Conservation (phyloP, 2,113 vertebrate genomes). For the Lepidothrix coronata region DNA sequence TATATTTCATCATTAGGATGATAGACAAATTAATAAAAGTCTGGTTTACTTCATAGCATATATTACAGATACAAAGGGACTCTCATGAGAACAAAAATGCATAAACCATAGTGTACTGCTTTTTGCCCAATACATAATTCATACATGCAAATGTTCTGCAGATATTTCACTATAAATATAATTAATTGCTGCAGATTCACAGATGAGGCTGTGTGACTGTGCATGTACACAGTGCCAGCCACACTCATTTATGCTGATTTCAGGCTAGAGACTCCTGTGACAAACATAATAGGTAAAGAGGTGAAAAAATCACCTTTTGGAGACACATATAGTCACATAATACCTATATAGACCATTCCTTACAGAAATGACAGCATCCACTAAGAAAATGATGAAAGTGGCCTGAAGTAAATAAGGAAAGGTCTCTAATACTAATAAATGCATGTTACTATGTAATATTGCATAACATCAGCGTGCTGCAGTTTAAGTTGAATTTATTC, state of each 20-base stretch:
- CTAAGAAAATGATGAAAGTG: constrained; percentile 57
- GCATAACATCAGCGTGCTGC: background rate
- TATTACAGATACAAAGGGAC: constrained; percentile 25
- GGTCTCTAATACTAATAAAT: constrained; percentile 44
- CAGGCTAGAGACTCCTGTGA: constrained; percentile 67
- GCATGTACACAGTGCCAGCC: constrained; percentile 72
- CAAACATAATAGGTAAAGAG: constrained; percentile 48
- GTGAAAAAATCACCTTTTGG: constrained; percentile 45
- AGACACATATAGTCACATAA: constrained; percentile 49
- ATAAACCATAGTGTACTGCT: constrained; percentile 39
- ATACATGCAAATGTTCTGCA: constrained; percentile 65
- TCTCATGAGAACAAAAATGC: constrained; percentile 29
- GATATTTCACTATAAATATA: constrained; percentile 70
- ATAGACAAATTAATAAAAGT: constrained; percentile 54
- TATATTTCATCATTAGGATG: background rate
- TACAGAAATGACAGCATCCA: constrained; percentile 47
- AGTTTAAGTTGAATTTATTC: background rate
- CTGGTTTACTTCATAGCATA: constrained; percentile 21
- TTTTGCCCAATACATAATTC: constrained; percentile 61
- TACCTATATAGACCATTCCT: constrained; percentile 36
- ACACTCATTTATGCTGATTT: constrained; percentile 73
- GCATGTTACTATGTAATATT: background rate
- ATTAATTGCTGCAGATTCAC: constrained; percentile 72
- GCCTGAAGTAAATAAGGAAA: constrained; percentile 47
- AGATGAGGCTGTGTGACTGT: constrained; percentile 68